A percentile compares a stretch with the other conserved stretches of the same genome.
Evolutionary conservation across 2,888 invertebrate species (phyloP).

Genomic region (Theretra japonica): DNA sequence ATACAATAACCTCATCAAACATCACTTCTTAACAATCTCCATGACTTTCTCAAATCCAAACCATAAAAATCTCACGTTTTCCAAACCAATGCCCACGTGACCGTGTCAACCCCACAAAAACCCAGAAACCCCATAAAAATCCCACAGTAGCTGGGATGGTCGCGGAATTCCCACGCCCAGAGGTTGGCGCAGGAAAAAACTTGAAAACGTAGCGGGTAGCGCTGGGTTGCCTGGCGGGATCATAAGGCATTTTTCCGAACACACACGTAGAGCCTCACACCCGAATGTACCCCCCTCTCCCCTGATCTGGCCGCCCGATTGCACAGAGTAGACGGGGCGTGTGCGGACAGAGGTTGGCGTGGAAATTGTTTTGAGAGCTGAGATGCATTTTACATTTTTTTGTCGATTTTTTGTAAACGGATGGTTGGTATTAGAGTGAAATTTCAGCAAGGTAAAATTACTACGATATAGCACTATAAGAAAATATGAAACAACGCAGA

Average conservation of each 20-base stretch:
- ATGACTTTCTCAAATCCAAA: too few species aligned
- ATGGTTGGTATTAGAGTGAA: too few species aligned
- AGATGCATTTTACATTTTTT: too few species aligned
- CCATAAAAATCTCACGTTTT: too few species aligned
- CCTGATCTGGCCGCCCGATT: slow-evolving; percentile 75
- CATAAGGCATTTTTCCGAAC: slow-evolving; percentile 84
- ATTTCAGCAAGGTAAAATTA: too few species aligned
- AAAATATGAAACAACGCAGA: too few species aligned
- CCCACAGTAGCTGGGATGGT: neutral
- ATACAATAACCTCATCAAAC: too few species aligned
- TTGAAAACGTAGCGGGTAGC: slow-evolving; percentile 56
- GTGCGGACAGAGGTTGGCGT: slow-evolving; percentile 45
- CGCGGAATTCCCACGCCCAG: slow-evolving; percentile 38
- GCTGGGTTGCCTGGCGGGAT: slow-evolving; percentile 62
- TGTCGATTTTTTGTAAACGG: too few species aligned
- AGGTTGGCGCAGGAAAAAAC: slow-evolving; percentile 62
- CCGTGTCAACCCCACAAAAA: neutral
- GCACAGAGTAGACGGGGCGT: slow-evolving; percentile 59
- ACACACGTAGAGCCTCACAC: slow-evolving; percentile 65
- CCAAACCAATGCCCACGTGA: too few species aligned
- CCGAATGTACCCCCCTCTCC: slow-evolving; percentile 44
- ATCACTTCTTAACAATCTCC: too few species aligned
- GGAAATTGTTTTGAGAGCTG: neutral
- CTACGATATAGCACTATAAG: too few species aligned
- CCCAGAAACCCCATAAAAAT: neutral